These are phyloP conservation scores for Anabas testudineus DNA, from an alignment of 2,797 vertebrate species.

Conservation along the genomic window DNA sequence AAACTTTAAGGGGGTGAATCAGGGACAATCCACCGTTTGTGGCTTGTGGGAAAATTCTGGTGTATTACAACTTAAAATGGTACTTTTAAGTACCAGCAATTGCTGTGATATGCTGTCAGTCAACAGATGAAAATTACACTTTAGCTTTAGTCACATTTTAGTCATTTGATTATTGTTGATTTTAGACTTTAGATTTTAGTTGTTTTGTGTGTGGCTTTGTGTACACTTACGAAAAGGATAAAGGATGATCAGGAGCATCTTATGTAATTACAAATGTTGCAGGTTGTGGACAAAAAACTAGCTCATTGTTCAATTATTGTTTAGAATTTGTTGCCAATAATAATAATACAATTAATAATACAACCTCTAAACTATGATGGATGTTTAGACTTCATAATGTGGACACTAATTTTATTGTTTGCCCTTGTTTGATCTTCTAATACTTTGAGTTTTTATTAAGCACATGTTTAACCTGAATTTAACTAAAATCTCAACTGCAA, in stretches of 20 bases:
- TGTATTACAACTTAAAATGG: not conserved
- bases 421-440: not conserved
- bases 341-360: not conserved
- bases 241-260: not conserved
- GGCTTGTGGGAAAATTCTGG: constrained; percentile 3
- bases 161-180: not conserved
- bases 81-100: not conserved
- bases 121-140: not conserved
- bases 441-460: not conserved
- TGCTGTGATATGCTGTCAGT: not conserved
- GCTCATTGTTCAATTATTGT: too few species aligned
- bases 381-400: not conserved
- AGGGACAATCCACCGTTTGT: constrained; percentile 6
- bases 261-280: not conserved
- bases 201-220: too few species aligned
- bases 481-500: not conserved
- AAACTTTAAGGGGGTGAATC: constrained; percentile 28
- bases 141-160: not conserved
- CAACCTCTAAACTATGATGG: not conserved
- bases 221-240: too few species aligned
- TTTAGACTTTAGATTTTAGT: not conserved
- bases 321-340: too few species aligned
- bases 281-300: too few species aligned
- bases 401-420: not conserved
- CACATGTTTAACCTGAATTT: not conserved